Percentiles rank a stretch among this genome's conserved stretches.
Evolutionary conservation across 1,140 invertebrate species (phyloP).

Genomic region (Teleogryllus occipitalis): DNA sequence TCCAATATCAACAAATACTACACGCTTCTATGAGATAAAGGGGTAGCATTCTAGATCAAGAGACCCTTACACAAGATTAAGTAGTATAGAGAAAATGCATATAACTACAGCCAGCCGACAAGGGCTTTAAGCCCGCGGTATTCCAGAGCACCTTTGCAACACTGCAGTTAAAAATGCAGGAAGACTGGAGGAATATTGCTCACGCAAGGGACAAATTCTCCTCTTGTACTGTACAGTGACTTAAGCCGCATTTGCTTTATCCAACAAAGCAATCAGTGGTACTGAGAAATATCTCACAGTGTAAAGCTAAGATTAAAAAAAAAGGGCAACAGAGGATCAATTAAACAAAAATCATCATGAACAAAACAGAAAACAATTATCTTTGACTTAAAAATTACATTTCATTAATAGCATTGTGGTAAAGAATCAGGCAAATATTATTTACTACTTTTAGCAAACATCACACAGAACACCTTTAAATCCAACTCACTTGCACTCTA

Average conservation of each 20-base stretch:
- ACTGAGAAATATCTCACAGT: background rate
- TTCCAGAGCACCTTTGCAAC: background rate
- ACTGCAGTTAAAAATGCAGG: conserved; percentile 4
- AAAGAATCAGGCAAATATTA: background rate
- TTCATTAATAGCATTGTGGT: background rate
- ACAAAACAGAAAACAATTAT: too few relatives aligned
- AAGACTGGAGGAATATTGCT: background rate
- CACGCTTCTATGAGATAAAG: background rate
- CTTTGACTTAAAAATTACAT: too few relatives aligned
- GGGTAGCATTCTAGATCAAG: background rate
- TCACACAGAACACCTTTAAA: background rate
- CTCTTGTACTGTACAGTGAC: background rate
- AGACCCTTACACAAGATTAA: background rate
- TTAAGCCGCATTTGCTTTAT: background rate
- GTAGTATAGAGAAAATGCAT: background rate
- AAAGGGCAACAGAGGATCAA: too few relatives aligned
- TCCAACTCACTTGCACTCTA: background rate
- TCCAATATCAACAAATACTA: background rate
- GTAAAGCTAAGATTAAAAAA: background rate
- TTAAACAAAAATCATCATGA: too few relatives aligned
- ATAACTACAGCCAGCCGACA: background rate
- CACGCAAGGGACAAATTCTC: background rate
- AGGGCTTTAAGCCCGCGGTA: background rate
- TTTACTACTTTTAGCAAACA: background rate
- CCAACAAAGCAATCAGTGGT: background rate